phyloP scores from a whole-genome alignment of 2,888 invertebrate genomes.

The Xanthorhoe designata region DNA sequence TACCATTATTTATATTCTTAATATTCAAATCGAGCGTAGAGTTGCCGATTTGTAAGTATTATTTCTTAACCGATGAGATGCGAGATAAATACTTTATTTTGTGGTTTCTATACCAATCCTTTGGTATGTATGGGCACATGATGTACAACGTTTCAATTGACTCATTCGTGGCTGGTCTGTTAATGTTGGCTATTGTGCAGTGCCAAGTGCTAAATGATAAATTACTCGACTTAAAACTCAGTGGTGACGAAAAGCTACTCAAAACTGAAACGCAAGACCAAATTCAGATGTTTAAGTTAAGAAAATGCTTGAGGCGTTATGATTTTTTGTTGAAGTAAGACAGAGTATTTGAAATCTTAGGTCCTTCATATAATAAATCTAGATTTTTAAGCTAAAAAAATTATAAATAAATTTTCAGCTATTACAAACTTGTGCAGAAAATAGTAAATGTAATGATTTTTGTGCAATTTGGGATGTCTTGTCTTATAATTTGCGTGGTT shows the following conservation, averaged over 20 bases:
- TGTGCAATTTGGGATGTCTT: conserved; percentile 63
- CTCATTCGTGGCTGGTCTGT: conserved; percentile 64
- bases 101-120: conserved; percentile 64
- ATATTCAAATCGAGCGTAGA: conserved; percentile 53
- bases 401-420: conserved; percentile 55
- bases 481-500: conserved; percentile 66
- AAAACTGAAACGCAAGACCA: conserved; percentile 46
- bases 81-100: conserved; percentile 57
- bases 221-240: conserved; percentile 54
- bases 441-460: conserved; percentile 63
- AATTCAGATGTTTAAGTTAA: conserved; percentile 28
- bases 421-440: conserved; percentile 56
- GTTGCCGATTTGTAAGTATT: conserved; percentile 71
- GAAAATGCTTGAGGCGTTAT: conserved; percentile 58
- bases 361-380: background rate
- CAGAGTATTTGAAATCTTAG: background rate
- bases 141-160: conserved; percentile 67
- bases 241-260: conserved; percentile 38
- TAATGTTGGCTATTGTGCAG: conserved; percentile 62
- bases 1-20: conserved; percentile 56
- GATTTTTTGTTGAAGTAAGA: conserved; percentile 62
- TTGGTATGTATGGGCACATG: conserved; percentile 72
- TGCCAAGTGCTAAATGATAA: conserved; percentile 61
- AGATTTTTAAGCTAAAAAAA: background rate
- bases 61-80: conserved; percentile 63